A percentile compares a stretch with the other conserved stretches of the same genome.
Evolutionary conservation across 2,888 invertebrate species (phyloP).

Genomic region (Cephus spinipes): DNA sequence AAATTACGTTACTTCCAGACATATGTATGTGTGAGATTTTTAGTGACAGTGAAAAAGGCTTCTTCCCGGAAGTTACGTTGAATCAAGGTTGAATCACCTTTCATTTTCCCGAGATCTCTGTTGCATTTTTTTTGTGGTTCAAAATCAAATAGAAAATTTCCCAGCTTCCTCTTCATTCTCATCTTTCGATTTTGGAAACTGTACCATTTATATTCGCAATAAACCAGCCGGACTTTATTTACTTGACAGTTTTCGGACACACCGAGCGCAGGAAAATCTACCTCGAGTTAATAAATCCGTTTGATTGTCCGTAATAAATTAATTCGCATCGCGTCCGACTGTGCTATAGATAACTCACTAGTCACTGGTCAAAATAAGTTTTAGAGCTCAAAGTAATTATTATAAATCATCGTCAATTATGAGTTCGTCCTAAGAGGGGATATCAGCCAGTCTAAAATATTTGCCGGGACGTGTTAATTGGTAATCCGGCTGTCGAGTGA

Average conservation of each 20-base stretch:
- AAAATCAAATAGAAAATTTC: not conserved
- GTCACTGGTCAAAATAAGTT: not conserved
- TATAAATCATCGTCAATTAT: not conserved
- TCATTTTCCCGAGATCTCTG: not conserved
- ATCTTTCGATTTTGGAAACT: not conserved
- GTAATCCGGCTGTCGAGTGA: not conserved
- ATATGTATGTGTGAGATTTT: not conserved
- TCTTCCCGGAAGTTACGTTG: not conserved
- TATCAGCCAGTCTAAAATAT: not conserved
- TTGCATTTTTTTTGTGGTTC: not conserved
- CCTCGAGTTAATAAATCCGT: not conserved
- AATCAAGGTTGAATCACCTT: not conserved
- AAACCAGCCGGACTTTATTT: not conserved
- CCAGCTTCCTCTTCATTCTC: not conserved
- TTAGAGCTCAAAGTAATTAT: not conserved
- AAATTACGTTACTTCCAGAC: not conserved
- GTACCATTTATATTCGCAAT: not conserved
- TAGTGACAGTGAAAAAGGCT: not conserved
- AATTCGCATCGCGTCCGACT: not conserved
- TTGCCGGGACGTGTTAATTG: not conserved
- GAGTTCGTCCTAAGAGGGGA: not conserved
- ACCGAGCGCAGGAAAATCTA: not conserved
- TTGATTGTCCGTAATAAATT: constrained; percentile 2
- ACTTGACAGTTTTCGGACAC: not conserved
- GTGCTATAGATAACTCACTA: not conserved